phyloP scores from a whole-genome alignment of 2,113 vertebrate species.

The Aldabrachelys gigantea region DNA sequence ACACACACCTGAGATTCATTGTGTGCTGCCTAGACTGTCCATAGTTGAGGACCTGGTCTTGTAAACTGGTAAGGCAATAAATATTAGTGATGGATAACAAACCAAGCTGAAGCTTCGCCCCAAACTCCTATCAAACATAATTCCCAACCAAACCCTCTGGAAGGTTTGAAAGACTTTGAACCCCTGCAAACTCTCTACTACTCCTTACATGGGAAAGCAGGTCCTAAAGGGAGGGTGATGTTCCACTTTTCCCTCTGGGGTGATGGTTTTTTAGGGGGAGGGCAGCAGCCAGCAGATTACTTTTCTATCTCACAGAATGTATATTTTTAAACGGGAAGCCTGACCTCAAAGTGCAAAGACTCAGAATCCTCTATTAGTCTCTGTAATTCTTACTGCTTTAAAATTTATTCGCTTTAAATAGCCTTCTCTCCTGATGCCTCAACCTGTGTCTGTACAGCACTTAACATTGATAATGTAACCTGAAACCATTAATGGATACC shows the following conservation, averaged over 20 bases:
- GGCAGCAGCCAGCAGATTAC: background rate
- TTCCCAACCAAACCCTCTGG: background rate
- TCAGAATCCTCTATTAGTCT: background rate
- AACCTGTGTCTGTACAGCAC: background rate
- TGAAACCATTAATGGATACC: constrained; percentile 49
- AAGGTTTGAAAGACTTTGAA: background rate
- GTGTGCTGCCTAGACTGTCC: background rate
- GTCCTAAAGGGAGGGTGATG: background rate
- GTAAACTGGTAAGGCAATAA: background rate
- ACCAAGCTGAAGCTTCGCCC: background rate
- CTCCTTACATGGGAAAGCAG: background rate
- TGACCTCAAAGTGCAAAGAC: background rate
- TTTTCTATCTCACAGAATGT: background rate
- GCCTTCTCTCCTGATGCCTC: background rate
- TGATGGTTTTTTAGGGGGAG: background rate
- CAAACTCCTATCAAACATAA: background rate
- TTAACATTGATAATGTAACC: constrained; percentile 27
- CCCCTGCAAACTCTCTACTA: background rate
- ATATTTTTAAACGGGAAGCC: background rate
- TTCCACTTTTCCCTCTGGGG: background rate
- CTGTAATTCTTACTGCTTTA: background rate
- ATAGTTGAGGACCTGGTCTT: background rate
- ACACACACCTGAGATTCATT: background rate
- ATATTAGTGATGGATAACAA: background rate
- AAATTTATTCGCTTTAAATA: background rate